These are phyloP conservation scores for Selene dorsalis DNA, from an alignment of 2,797 vertebrate genomes.

Conservation along the genomic window DNA sequence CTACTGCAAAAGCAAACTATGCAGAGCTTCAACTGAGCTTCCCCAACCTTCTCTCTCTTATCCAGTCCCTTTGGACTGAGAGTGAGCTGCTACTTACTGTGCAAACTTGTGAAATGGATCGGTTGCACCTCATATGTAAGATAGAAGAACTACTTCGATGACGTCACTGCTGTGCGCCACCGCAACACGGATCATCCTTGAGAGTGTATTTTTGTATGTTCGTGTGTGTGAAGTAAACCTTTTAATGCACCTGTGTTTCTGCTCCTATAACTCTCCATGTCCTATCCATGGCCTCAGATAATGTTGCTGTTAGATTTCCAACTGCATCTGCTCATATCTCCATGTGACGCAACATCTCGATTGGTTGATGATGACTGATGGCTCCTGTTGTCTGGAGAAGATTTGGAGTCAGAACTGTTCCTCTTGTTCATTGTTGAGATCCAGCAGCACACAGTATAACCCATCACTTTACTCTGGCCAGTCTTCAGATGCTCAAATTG, in stretches of 20 bases:
- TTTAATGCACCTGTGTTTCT: conserved; percentile 8
- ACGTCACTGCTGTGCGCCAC: too few species aligned
- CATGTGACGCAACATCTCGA: conserved; percentile 6
- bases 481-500: conserved; percentile 35
- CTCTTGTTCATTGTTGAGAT: conserved; percentile 5
- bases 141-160: too few species aligned
- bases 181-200: too few species aligned
- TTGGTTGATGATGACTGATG: conserved; percentile 52
- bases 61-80: too few species aligned
- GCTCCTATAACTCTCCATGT: conserved; percentile 12
- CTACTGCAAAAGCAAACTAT: too few species aligned
- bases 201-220: too few species aligned
- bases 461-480: conserved; percentile 36
- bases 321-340: conserved; percentile 36
- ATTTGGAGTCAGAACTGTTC: conserved; percentile 23
- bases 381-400: conserved; percentile 15
- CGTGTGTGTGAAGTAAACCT: neutral
- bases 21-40: too few species aligned
- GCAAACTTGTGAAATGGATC: too few species aligned
- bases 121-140: too few species aligned
- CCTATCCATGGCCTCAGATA: neutral
- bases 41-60: too few species aligned
- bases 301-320: conserved; percentile 14
- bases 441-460: conserved; percentile 19
- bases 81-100: too few species aligned